Conservation (phyloP, 2,113 vertebrate genomes). For the Poeciliopsis prolifica region DNA sequence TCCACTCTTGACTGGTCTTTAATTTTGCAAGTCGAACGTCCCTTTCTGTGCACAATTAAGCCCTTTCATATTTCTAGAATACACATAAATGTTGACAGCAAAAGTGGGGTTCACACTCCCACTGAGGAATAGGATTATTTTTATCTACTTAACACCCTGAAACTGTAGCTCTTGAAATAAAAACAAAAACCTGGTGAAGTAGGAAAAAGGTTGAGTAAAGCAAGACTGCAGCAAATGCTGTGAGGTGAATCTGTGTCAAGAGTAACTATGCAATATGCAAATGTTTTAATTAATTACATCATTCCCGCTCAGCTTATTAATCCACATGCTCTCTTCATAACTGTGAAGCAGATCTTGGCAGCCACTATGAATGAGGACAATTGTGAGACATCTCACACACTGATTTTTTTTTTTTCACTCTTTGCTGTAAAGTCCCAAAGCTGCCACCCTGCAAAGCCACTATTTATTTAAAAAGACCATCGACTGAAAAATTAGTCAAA, state of each 20-base stretch:
- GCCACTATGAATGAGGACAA: conserved; percentile 2
- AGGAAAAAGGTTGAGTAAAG: neutral
- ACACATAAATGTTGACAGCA: neutral
- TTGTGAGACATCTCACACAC: conserved; percentile 17
- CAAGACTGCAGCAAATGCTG: neutral
- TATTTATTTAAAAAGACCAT: conserved; percentile 33
- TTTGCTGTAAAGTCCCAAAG: neutral
- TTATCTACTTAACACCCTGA: neutral
- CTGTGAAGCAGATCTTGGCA: conserved; percentile 40
- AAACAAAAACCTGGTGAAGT: neutral
- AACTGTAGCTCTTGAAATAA: neutral
- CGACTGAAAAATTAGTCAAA: conserved; percentile 28
- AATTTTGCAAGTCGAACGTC: neutral
- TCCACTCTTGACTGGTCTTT: neutral
- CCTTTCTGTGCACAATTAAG: neutral
- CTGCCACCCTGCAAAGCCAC: conserved; percentile 27
- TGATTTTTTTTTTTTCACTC: neutral
- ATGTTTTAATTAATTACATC: conserved; percentile 8
- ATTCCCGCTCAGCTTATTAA: neutral
- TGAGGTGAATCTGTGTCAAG: neutral
- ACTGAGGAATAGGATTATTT: neutral
- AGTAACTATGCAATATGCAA: neutral
- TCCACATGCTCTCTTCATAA: conserved; percentile 5
- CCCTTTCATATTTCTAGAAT: neutral
- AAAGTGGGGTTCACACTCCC: neutral